Conservation (phyloP, 2,888 invertebrate species). For the Pyralis farinalis region DNA sequence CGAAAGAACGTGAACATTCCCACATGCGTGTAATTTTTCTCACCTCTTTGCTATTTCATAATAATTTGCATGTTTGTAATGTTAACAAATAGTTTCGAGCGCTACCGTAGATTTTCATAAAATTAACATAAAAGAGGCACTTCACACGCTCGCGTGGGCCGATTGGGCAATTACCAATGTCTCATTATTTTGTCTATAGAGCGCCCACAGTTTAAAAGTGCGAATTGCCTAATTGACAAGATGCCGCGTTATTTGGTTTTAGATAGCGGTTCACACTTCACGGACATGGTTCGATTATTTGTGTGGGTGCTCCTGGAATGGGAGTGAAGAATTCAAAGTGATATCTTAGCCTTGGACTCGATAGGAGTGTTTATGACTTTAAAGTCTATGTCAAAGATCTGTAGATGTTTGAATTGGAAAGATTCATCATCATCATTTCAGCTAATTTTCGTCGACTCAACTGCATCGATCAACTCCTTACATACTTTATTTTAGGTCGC, state of each 20-base stretch:
- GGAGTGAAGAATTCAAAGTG: neutral
- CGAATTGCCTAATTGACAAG: slow-evolving; percentile 6
- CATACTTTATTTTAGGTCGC: too few relatives aligned
- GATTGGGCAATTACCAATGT: slow-evolving; percentile 2
- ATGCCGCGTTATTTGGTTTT: slow-evolving; percentile 3
- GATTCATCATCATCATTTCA: too few relatives aligned
- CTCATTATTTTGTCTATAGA: neutral
- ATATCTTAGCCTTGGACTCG: too few relatives aligned
- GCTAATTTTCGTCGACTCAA: too few relatives aligned
- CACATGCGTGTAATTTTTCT: neutral
- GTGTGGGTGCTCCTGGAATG: neutral
- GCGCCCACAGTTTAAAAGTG: neutral
- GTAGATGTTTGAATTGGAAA: too few relatives aligned
- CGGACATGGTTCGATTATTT: neutral
- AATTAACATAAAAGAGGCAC: neutral
- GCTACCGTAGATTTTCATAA: neutral
- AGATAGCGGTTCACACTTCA: slow-evolving; percentile 6
- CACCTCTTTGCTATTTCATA: neutral
- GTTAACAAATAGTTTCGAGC: too few relatives aligned
- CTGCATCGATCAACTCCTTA: too few relatives aligned
- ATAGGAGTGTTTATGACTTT: too few relatives aligned
- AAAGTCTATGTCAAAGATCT: too few relatives aligned
- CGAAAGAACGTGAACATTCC: too few relatives aligned
- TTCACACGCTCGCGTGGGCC: neutral
- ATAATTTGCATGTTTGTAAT: too few relatives aligned